Evolutionary conservation across 1,140 invertebrate genomes (phyloP), one percentile per base, ranked within the genome.

Genomic region (Zaprionus nigranus): DNA sequence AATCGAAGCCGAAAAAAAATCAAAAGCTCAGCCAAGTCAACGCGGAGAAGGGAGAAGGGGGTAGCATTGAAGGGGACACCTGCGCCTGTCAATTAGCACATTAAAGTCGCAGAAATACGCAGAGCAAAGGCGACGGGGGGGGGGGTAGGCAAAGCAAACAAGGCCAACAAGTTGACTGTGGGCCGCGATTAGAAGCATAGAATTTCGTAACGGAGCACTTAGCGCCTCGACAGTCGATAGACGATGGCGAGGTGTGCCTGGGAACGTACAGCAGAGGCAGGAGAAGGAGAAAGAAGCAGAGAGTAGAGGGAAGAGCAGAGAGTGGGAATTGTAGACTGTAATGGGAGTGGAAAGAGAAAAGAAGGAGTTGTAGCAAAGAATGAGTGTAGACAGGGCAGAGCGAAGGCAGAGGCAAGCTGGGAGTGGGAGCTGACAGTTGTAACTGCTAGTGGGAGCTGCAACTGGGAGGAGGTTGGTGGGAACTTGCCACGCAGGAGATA

Each of bases 151-250:
- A 72, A 53, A 40, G 38, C 62, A 79, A 57, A 78, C 82, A 78
- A 76, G 75, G 71, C 64, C 61, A 77, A 57, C 74, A 69, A 76
- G 76, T 69, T 66, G 72, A 38, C 68, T 59, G 62, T 57, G 63
- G 64, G 43, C 57, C 34, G 49, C 71, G 85, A 90, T 90, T 90
- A 90, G 85, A 90, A 90, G 84, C 84, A 84, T 82, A 90, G 85
- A 90, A 90, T 90, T 90, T 90, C 85, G 85, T 78, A 85, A 90
- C 90, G 64, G 75, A 84, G 85, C 85, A 90, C 85, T 90, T 90
- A 90, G 79, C 78, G 85, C 65, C 57, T 49, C 26, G 68, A 57
- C 30, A 61, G 30, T 17, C 40, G n/a, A 46, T 7, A 46, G 40
- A 46, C 40, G 40, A 7, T n/a, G n/a, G 40, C n/a, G n/a, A 17